A percentile compares a stretch with the other conserved stretches of the same genome.
phyloP scores from a whole-genome alignment of 2,888 invertebrate species.

The Nymphalis polychloros region DNA sequence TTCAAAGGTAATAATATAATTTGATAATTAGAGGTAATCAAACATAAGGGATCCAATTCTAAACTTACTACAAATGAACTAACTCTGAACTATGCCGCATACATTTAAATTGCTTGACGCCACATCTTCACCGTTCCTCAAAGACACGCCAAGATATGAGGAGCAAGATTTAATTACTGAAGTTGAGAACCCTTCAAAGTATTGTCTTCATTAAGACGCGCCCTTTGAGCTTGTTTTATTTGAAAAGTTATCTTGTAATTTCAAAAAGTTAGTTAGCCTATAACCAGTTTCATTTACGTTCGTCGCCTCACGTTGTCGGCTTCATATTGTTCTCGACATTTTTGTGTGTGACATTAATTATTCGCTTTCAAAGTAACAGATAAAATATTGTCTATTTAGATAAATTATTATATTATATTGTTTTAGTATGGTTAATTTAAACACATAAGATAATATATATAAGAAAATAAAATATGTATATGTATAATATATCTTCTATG shows the following conservation, averaged over 20 bases:
- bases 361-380: neutral
- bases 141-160: constrained; percentile 57
- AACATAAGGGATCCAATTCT: constrained; percentile 5
- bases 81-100: constrained; percentile 32
- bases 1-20: neutral
- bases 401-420: too few species aligned
- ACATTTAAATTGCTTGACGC: constrained; percentile 56
- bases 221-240: constrained; percentile 76
- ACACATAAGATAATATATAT: too few species aligned
- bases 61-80: constrained; percentile 12
- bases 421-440: too few species aligned
- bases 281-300: constrained; percentile 62
- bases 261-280: constrained; percentile 67
- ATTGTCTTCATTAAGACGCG: constrained; percentile 75
- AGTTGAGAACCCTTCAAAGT: constrained; percentile 67
- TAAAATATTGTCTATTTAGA: too few species aligned
- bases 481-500: too few species aligned
- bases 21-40: constrained; percentile 20
- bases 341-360: neutral
- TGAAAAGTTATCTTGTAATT: constrained; percentile 76
- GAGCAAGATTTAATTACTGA: constrained; percentile 68
- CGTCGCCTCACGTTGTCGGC: constrained; percentile 35
- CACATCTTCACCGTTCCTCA: constrained; percentile 55
- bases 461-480: too few species aligned
- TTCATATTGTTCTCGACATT: neutral